phyloP scores from a whole-genome alignment of 2,113 vertebrate species.

The Verasper variegatus region DNA sequence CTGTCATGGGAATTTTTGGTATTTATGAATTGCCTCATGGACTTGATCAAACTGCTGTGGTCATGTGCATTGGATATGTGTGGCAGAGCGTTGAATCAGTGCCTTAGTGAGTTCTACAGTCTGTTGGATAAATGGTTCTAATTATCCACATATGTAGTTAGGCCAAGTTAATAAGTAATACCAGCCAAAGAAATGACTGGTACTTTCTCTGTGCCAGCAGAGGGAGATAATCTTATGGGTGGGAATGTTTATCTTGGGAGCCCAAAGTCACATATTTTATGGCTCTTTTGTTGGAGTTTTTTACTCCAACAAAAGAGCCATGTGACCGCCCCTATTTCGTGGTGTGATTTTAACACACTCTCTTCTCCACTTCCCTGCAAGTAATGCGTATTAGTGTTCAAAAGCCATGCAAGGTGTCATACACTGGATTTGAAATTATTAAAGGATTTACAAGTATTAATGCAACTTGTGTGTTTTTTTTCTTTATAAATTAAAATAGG shows the following conservation, averaged over 20 bases:
- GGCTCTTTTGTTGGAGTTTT: too few species aligned
- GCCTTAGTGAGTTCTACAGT: neutral
- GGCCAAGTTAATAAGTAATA: neutral
- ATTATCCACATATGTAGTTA: neutral
- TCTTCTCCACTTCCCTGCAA: neutral
- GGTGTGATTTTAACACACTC: slow-evolving; percentile 8
- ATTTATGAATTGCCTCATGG: too few species aligned
- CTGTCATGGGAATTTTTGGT: neutral
- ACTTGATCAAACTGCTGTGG: too few species aligned
- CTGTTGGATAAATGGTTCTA: neutral
- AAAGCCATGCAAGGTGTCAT: neutral
- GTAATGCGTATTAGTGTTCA: neutral
- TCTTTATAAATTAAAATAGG: neutral
- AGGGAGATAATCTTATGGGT: slow-evolving; percentile 34
- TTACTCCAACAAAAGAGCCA: slow-evolving; percentile 20
- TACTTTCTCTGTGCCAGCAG: neutral
- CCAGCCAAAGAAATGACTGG: slow-evolving; percentile 5
- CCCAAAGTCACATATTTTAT: slow-evolving; percentile 42
- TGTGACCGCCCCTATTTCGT: slow-evolving; percentile 1
- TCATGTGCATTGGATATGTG: too few species aligned
- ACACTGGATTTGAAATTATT: neutral
- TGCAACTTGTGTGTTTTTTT: neutral
- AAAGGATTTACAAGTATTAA: neutral
- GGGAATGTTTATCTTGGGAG: slow-evolving; percentile 40
- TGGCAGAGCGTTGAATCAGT: too few species aligned